Base-by-base conservation (phyloP, 2,888 invertebrate genomes). In the Polietes domitor region DNA sequence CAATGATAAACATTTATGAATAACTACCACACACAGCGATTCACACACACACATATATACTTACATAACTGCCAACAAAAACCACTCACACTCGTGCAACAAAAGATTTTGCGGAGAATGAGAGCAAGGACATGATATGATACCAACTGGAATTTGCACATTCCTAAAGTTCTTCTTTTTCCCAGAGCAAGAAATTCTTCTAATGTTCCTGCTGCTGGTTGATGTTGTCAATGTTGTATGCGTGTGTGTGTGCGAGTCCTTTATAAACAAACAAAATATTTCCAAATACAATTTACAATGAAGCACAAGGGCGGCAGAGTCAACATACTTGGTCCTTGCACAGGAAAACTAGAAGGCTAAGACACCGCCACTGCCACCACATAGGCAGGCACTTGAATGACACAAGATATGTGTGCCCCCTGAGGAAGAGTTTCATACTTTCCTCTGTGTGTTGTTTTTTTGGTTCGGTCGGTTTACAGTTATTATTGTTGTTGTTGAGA, bases 211-310 rank as follows among this genome's bases (percentile, higher is more conserved):
- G 47, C 19, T 19, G 37, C 15, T 72, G n/a, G 53, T 53, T 72
- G 37, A 3, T 28, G 24, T 17, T 73, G 53, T 55, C 32, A 12
- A 2, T 58, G 9, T 61, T 19, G 19, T n/a, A 89, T 87, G 88
- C 68, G 55, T 55, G 32, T 68, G 65, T 65, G 50, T 43, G 43
- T 63, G 65, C 12, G 10, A 17, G 41, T 68, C 43, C 12, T 65
- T 65, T 65, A 9, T 12, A 68, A 43, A 68, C 24, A 68, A 68
- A 68, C 68, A 68, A 68, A 68, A 65, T 65, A 24, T 58, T 24
- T 26, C 15, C 24, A 26, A 58, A 24, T 58, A 58, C 58, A 26
- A 24, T 58, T 58, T 58, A 24, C 58, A 58, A 24, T 26, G 26
- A 10, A 24, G 58, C 24, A 58, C 24, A 58, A 26, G 15, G 26